A percentile compares a stretch with the other conserved stretches of the same genome.
Evolutionary conservation across 2,888 invertebrate species (phyloP).

Genomic region (Tuberolachnus salignus): DNA sequence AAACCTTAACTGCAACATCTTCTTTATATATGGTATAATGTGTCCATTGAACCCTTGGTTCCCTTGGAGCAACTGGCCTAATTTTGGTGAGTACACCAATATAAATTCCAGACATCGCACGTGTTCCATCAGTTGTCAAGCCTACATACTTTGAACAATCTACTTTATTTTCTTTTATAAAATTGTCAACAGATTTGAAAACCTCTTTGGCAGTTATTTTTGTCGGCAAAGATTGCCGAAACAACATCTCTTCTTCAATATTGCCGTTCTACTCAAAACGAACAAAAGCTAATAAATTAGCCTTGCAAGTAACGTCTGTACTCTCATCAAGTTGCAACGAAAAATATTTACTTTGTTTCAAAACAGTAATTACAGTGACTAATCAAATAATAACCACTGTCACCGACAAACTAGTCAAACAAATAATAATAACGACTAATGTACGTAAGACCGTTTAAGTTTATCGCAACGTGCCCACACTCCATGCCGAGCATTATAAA

Average conservation of each 20-base stretch:
- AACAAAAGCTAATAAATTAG: constrained; percentile 31
- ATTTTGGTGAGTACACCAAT: constrained; percentile 58
- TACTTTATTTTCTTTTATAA: constrained; percentile 53
- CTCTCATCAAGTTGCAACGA: constrained; percentile 39
- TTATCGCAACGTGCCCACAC: too few species aligned
- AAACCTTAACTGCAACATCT: constrained; percentile 44
- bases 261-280: constrained; percentile 23
- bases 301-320: constrained; percentile 17
- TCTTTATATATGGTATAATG: constrained; percentile 59
- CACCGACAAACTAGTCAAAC: too few species aligned
- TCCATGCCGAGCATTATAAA: neutral
- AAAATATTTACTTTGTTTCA: constrained; percentile 39
- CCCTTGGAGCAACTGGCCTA: constrained; percentile 58
- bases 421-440: too few species aligned
- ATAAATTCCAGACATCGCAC: constrained; percentile 58
- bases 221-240: constrained; percentile 57
- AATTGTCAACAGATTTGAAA: constrained; percentile 56
- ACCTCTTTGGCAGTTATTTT: constrained; percentile 42
- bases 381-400: too few species aligned
- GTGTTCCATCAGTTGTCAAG: constrained; percentile 58
- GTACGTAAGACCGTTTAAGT: too few species aligned
- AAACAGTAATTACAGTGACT: constrained; percentile 16
- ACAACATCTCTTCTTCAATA: constrained; percentile 58
- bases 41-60: constrained; percentile 58
- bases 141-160: constrained; percentile 57